Conservation (phyloP, 2,888 invertebrate species). For the Hirtodrosophila alboralis region DNA sequence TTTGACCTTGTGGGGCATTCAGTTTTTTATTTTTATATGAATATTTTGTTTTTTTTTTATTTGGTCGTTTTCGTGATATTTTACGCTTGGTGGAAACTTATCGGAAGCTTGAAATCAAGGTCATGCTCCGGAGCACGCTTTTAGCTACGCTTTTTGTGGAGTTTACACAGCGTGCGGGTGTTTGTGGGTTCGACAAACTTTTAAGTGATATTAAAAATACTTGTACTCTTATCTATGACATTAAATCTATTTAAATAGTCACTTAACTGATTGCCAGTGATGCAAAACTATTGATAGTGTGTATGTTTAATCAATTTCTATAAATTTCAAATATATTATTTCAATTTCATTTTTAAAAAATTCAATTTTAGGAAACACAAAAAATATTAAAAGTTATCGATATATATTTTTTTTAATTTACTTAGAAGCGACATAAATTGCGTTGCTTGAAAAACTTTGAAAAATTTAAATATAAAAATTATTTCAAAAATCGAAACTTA, state of each 20-base stretch:
- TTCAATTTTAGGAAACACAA: too few relatives aligned
- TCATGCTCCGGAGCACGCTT: slow-evolving; percentile 35
- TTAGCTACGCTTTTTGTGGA: neutral
- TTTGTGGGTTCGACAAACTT: slow-evolving; percentile 20
- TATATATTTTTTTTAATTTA: too few relatives aligned
- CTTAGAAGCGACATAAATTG: too few relatives aligned
- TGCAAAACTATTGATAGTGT: too few relatives aligned
- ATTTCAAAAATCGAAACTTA: too few relatives aligned
- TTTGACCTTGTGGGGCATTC: slow-evolving; percentile 59
- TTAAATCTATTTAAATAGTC: neutral
- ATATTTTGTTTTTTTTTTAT: slow-evolving; percentile 10
- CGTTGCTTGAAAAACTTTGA: too few relatives aligned
- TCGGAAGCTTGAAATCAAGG: slow-evolving; percentile 70
- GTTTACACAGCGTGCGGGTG: slow-evolving; percentile 4
- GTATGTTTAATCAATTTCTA: too few relatives aligned
- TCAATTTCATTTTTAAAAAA: too few relatives aligned
- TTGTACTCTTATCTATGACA: slow-evolving; percentile 19
- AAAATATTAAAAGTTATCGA: too few relatives aligned
- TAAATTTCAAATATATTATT: too few relatives aligned
- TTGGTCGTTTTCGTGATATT: slow-evolving; percentile 59
- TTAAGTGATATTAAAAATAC: neutral
- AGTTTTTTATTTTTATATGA: slow-evolving; percentile 5
- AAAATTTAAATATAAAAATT: too few relatives aligned
- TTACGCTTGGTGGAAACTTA: slow-evolving; percentile 48
- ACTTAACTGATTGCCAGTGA: slow-evolving; percentile 10